Evolutionary conservation across 2,888 invertebrate genomes (phyloP).

Genomic region (Acronicta alni): DNA sequence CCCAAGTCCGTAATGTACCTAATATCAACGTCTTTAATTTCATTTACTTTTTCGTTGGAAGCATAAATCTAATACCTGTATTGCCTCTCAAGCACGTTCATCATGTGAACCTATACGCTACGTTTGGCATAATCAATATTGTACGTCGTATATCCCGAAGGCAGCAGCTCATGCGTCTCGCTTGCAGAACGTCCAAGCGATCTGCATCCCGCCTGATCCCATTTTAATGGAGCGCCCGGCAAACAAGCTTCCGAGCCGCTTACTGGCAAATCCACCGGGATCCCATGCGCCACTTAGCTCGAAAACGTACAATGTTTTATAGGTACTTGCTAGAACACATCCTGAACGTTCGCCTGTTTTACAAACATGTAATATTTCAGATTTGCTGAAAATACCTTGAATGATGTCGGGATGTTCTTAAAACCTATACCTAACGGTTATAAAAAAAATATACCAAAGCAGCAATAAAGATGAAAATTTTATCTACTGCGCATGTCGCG

Average conservation of each 20-base stretch:
- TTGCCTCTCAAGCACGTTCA: conserved; percentile 33
- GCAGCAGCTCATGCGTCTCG: conserved; percentile 64
- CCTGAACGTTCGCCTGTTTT: conserved; percentile 44
- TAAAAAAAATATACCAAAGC: conserved; percentile 30
- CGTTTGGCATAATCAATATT: conserved; percentile 51
- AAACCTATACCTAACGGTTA: conserved; percentile 36
- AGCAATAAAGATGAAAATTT: conserved; percentile 44
- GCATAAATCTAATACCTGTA: conserved; percentile 36
- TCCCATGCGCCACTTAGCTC: conserved; percentile 85
- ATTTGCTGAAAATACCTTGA: conserved; percentile 26
- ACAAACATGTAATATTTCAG: conserved; percentile 35
- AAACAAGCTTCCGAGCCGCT: conserved; percentile 87
- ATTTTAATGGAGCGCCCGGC: conserved; percentile 89
- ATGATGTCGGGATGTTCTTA: conserved; percentile 14
- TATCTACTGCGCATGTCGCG: conserved; percentile 59
- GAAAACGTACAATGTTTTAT: conserved; percentile 74
- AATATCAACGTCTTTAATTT: not conserved
- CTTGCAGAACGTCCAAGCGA: conserved; percentile 79
- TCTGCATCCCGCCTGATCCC: conserved; percentile 88
- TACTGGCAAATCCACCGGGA: conserved; percentile 86
- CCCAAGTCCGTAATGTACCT: too few relatives aligned
- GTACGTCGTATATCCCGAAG: conserved; percentile 60
- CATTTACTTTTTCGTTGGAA: not conserved
- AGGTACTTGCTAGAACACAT: conserved; percentile 54
- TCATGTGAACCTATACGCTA: conserved; percentile 32